phyloP scores from a whole-genome alignment of 1,140 invertebrate genomes.

The Orchestia grillus region DNA sequence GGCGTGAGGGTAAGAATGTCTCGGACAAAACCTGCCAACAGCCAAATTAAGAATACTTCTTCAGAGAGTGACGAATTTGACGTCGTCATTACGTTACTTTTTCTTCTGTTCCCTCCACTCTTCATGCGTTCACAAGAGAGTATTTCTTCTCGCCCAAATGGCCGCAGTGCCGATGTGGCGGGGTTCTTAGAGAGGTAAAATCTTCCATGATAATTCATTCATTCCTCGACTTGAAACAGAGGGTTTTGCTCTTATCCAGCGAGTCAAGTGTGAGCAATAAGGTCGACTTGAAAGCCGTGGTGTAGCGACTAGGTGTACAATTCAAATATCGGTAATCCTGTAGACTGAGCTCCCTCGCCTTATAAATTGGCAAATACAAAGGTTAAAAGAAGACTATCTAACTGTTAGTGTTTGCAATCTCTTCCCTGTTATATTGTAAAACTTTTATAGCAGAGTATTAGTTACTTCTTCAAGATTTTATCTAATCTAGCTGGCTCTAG shows the following conservation, averaged over 20 bases:
- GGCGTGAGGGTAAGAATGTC: neutral
- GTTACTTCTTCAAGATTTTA: slow-evolving; percentile 15
- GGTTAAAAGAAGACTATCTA: neutral
- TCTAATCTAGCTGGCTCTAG: slow-evolving; percentile 34
- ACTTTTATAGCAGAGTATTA: slow-evolving; percentile 8
- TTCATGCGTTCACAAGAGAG: neutral
- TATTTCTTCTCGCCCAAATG: neutral
- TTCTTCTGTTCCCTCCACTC: neutral
- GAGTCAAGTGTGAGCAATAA: neutral
- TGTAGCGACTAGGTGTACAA: neutral
- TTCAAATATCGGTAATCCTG: neutral
- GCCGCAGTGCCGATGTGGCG: neutral
- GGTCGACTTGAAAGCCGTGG: neutral
- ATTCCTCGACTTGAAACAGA: neutral
- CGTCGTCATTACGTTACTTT: neutral
- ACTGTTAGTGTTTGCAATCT: neutral
- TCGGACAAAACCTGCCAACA: neutral
- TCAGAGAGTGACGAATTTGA: neutral
- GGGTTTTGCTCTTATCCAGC: neutral
- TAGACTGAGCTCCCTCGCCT: neutral
- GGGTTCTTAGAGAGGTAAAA: neutral
- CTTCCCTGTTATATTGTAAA: neutral
- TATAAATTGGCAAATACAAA: neutral
- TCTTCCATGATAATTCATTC: neutral
- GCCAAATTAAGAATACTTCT: neutral